Base-by-base conservation (phyloP, 2,888 invertebrate species). In the Eupithecia pulchellata region DNA sequence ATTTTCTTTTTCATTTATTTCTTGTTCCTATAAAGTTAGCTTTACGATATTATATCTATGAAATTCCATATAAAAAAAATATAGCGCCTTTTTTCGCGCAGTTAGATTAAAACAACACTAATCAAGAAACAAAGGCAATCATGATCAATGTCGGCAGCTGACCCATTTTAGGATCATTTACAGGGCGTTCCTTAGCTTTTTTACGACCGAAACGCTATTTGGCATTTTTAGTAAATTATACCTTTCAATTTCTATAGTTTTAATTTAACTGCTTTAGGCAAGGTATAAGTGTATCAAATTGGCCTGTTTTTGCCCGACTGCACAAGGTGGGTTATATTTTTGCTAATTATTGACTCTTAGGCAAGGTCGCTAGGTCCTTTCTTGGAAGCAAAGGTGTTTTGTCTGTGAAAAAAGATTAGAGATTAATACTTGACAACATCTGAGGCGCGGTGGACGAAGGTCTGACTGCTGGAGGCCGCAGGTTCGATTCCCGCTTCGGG, bases 261-360 rank as follows among this genome's bases (percentile, higher is more conserved):
- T 72, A 64, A 69, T 66, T 47, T 47, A 47, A 20, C 42, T 61
- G 66, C 72, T 67, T 67, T 61, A 60, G 72, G 66, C 72, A 67
- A 69, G 52, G 68, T 66, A 64, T 66, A 69, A 72, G 27, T 27
- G 66, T 32, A 42, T 72, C 34, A 72, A 68, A 69, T 69, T 66
- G 64, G 66, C 32, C 60, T 39, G 42, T 73, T 73, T 73, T 72
- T 72, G n/a, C 8, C 42, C n/a, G 42, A 47, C 42, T 20, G 42
- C 9, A 0, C 20, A n/a, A 47, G 42, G 20, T n/a, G 20, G 42
- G 20, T 20, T 47, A n/a, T 20, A 9, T 47, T 72, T 72, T 72
- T 69, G 72, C 66, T 69, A 69, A 73, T 72, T 69, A 73, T 69
- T 64, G 61, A 69, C 72, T 66, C 67, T 42, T 73, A 58, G 57